Evolutionary conservation across 2,113 vertebrate species (phyloP).

Genomic region (Antennarius striatus): DNA sequence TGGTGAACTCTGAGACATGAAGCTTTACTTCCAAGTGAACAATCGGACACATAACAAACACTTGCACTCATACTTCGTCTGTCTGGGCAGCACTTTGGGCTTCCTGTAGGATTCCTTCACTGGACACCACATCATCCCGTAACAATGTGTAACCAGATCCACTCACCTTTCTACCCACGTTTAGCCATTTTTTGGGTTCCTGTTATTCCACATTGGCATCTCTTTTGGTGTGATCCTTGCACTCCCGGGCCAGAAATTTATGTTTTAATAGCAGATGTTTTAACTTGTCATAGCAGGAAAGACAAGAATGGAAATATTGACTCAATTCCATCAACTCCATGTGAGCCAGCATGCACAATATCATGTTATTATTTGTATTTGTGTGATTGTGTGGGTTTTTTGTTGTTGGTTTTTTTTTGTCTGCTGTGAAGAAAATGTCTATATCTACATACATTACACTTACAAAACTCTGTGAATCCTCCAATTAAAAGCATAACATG

Average conservation of each 20-base stretch:
- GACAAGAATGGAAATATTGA: conserved; percentile 3
- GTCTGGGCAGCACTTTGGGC: conserved; percentile 29
- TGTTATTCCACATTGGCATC: background rate
- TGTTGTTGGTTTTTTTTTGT: background rate
- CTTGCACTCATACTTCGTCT: conserved; percentile 39
- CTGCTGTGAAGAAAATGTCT: background rate
- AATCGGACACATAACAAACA: conserved; percentile 26
- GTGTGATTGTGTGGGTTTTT: too few species aligned
- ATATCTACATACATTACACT: background rate
- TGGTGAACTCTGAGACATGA: conserved; percentile 76
- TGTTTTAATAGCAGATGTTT: conserved; percentile 15
- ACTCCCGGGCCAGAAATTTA: too few species aligned
- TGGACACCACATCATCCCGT: conserved; percentile 25
- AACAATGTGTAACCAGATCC: background rate
- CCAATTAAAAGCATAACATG: background rate
- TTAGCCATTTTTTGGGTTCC: background rate
- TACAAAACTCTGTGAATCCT: background rate
- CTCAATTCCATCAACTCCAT: background rate
- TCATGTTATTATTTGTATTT: background rate
- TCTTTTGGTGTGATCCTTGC: background rate
- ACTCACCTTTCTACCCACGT: background rate
- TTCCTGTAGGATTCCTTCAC: conserved; percentile 21
- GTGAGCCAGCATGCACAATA: background rate
- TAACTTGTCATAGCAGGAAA: conserved; percentile 2
- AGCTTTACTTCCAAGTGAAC: conserved; percentile 26